A percentile compares a stretch with the other conserved stretches of the same genome.
phyloP scores from a whole-genome alignment of 2,888 invertebrate species.

The Cacoxenus indagator region DNA sequence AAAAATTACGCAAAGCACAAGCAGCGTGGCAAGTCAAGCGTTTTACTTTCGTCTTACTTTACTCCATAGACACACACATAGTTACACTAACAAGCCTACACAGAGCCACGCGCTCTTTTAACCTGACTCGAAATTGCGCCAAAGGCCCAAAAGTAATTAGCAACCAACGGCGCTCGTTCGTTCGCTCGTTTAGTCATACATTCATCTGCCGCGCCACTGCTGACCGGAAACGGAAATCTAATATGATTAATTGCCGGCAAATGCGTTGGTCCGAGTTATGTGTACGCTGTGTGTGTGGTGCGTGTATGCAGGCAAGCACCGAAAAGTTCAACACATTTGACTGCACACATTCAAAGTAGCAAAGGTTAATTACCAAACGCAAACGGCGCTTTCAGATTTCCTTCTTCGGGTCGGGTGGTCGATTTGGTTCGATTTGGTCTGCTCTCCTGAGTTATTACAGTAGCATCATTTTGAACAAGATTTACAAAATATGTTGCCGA shows the following conservation, averaged over 20 bases:
- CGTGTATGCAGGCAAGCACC: not conserved
- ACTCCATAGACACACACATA: not conserved
- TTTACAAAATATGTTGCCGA: not conserved
- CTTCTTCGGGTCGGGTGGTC: not conserved
- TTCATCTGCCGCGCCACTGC: slow-evolving; percentile 23
- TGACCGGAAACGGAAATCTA: slow-evolving; percentile 46
- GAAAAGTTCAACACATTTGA: slow-evolving; percentile 13
- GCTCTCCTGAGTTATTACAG: not conserved
- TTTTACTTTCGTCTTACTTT: not conserved
- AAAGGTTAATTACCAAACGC: slow-evolving; percentile 54
- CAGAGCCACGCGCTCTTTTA: not conserved
- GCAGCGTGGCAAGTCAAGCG: not conserved
- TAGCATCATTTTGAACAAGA: not conserved
- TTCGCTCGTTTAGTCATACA: too few relatives aligned
- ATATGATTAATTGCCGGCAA: slow-evolving; percentile 43
- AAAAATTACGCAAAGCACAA: not conserved
- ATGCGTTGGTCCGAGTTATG: slow-evolving; percentile 28
- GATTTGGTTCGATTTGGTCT: not conserved
- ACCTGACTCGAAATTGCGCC: slow-evolving; percentile 20
- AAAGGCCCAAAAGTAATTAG: slow-evolving; percentile 56
- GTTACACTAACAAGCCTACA: not conserved
- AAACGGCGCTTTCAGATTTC: not conserved
- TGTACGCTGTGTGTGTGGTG: slow-evolving; percentile 17
- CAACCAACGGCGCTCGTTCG: slow-evolving; percentile 31
- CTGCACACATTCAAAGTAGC: slow-evolving; percentile 36